Conservation (phyloP, 2,888 invertebrate genomes). For the Melipona bicolor region DNA sequence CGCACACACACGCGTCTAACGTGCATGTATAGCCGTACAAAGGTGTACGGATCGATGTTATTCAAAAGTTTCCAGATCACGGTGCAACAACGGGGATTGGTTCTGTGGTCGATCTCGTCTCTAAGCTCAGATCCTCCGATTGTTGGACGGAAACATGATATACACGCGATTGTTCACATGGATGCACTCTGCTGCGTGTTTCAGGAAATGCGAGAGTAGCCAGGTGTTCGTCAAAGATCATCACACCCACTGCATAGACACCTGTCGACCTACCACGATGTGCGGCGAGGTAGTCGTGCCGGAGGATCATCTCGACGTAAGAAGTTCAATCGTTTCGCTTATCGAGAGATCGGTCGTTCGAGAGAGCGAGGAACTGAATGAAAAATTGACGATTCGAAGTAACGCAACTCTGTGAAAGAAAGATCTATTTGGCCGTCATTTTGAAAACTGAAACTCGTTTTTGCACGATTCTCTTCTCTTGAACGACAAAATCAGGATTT, state of each 20-base stretch:
- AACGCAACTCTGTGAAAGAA: too few species aligned
- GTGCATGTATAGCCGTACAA: neutral
- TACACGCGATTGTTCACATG: too few species aligned
- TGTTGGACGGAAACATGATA: too few species aligned
- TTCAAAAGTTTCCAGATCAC: slow-evolving; percentile 3
- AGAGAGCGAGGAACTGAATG: too few species aligned
- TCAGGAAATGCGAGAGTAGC: slow-evolving; percentile 94
- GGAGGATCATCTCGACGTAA: slow-evolving; percentile 95
- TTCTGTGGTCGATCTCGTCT: neutral
- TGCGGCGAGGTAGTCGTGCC: slow-evolving; percentile 99
- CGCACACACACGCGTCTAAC: too few species aligned
- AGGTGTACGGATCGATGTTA: slow-evolving; percentile 5
- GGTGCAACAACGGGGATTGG: too few species aligned
- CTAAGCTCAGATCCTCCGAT: neutral
- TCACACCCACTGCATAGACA: slow-evolving; percentile 94
- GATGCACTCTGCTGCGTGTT: slow-evolving; percentile 22
- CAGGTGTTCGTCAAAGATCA: slow-evolving; percentile 94
- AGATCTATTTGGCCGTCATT: too few species aligned
- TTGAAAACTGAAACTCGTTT: too few species aligned
- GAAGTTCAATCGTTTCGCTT: slow-evolving; percentile 75
- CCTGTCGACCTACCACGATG: slow-evolving; percentile 93
- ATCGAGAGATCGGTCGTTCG: too few species aligned
- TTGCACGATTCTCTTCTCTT: too few species aligned
- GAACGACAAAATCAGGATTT: neutral
- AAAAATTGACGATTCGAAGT: too few species aligned